These are phyloP conservation scores for Manis pentadactyla DNA, from an alignment of 2,797 vertebrate genomes.

Conservation along the genomic window DNA sequence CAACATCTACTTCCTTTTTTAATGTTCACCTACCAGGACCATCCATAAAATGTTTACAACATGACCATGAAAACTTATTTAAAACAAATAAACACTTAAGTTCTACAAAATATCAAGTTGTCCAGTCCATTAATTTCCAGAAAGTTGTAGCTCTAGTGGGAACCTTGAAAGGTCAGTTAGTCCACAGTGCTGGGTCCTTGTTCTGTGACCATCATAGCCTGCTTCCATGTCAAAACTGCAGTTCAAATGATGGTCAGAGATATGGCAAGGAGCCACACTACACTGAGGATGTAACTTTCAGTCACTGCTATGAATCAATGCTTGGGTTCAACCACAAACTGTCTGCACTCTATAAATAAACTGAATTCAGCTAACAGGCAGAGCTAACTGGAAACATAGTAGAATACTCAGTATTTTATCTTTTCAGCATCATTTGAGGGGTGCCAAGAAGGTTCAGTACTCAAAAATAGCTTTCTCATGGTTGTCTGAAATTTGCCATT, in stretches of 20 bases:
- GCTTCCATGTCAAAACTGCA: conserved; percentile 1
- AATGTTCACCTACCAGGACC: neutral
- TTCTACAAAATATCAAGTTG: neutral
- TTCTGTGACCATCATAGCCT: neutral
- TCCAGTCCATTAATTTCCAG: neutral
- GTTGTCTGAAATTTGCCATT: neutral
- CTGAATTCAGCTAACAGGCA: neutral
- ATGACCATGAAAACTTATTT: neutral
- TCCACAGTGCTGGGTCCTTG: neutral
- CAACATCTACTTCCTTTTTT: neutral
- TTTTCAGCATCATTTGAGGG: neutral
- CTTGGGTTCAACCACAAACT: neutral
- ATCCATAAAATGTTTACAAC: conserved; percentile 16
- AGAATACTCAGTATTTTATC: neutral
- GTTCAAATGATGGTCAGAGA: conserved; percentile 1
- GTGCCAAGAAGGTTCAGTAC: neutral
- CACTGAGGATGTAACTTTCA: neutral
- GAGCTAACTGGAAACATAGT: neutral
- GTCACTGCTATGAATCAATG: neutral
- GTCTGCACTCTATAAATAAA: conserved; percentile 30
- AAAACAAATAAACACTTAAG: neutral
- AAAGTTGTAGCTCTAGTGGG: neutral
- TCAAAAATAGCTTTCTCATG: neutral
- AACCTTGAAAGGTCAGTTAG: neutral
- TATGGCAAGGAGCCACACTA: neutral